These are phyloP conservation scores for Tachycineta bicolor DNA, from an alignment of 2,113 vertebrate genomes.

Conservation along the genomic window DNA sequence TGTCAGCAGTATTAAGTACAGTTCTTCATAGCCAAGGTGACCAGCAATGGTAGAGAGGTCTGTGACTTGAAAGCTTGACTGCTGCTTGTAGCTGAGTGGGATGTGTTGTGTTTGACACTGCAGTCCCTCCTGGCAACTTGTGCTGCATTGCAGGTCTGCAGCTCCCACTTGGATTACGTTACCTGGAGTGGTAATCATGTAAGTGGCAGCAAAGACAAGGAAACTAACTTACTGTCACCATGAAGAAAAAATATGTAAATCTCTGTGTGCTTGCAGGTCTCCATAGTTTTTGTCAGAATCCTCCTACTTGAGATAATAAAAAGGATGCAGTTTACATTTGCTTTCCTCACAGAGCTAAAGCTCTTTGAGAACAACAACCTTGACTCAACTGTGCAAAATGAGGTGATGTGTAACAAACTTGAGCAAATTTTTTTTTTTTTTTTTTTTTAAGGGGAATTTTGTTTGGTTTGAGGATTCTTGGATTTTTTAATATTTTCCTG, in stretches of 20 bases:
- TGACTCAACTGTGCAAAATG: slow-evolving; percentile 61
- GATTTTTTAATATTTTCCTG: slow-evolving; percentile 62
- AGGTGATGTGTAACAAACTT: slow-evolving; percentile 28
- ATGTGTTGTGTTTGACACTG: not conserved
- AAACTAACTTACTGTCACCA: not conserved
- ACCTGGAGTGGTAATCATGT: not conserved
- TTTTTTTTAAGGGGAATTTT: slow-evolving; percentile 15
- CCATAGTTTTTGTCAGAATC: not conserved
- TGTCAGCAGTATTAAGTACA: not conserved
- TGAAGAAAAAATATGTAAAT: not conserved
- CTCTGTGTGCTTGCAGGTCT: not conserved
- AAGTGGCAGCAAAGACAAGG: not conserved
- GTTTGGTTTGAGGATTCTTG: slow-evolving; percentile 33
- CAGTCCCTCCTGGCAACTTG: not conserved
- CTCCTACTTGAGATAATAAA: not conserved
- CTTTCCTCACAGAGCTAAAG: not conserved
- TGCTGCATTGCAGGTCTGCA: not conserved
- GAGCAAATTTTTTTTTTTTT: slow-evolving; percentile 11
- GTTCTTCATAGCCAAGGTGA: not conserved
- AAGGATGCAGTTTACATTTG: not conserved
- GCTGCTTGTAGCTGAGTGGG: not conserved
- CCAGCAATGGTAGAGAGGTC: not conserved
- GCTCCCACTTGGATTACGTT: not conserved
- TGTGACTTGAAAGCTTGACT: not conserved
- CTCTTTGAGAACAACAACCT: slow-evolving; percentile 21